These are phyloP conservation scores for Hippopotamus amphibius DNA, from an alignment of 2,113 vertebrate genomes.

Conservation along the genomic window DNA sequence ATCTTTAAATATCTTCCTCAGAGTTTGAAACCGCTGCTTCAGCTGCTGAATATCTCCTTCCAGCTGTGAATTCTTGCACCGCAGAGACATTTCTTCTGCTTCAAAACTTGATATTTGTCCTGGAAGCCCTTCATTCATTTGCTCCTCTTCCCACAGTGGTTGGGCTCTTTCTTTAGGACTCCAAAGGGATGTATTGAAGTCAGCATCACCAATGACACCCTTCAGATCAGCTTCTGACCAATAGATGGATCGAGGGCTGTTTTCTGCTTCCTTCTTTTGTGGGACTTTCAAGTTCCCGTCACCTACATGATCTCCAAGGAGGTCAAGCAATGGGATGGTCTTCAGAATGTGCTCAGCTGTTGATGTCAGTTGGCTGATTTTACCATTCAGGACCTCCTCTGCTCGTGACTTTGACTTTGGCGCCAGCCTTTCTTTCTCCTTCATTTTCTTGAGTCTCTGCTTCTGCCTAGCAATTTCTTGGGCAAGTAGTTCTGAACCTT, in stretches of 20 bases:
- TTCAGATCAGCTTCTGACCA: neutral
- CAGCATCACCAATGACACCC: no score
- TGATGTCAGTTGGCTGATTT: fast-evolving
- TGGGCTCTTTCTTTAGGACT: neutral
- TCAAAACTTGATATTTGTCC: neutral
- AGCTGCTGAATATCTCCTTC: neutral
- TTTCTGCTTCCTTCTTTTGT: neutral
- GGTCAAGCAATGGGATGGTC: fast-evolving
- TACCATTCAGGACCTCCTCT: no score
- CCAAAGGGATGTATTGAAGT: neutral
- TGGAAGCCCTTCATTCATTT: neutral
- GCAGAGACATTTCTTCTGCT: fast-evolving
- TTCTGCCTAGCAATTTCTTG: neutral
- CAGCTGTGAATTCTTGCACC: neutral
- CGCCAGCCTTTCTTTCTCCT: neutral
- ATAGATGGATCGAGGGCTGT: fast-evolving
- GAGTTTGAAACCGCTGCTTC: neutral
- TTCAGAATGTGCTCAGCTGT: fast-evolving
- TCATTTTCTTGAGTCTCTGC: neutral
- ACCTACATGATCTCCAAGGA: fast-evolving
- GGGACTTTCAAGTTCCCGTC: no score
- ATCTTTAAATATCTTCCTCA: neutral
- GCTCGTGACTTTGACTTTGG: fast-evolving
- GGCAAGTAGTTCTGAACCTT: neutral
- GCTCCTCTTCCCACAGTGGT: neutral